Evolutionary conservation across 2,888 invertebrate species (phyloP).

Genomic region (Thecocarcelia acutangulata): DNA sequence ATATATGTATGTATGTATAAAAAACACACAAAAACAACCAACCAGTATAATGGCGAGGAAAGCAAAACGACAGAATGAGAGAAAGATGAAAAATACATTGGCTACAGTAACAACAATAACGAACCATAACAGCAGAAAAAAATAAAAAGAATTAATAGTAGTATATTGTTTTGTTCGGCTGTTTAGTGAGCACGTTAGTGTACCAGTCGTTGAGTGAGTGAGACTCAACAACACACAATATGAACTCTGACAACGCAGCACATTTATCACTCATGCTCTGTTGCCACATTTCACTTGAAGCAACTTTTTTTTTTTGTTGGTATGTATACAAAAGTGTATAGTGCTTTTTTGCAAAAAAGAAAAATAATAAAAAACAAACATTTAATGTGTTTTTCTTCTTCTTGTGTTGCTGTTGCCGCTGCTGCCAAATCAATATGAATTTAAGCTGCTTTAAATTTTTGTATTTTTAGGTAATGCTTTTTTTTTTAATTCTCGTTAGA

Average conservation of each 20-base stretch:
- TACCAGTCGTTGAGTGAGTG: conserved; percentile 25
- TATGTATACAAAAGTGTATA: conserved; percentile 47
- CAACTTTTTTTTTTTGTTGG: conserved; percentile 36
- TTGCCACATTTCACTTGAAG: conserved; percentile 70
- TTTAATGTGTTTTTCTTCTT: conserved; percentile 67
- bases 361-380: conserved; percentile 61
- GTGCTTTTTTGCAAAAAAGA: conserved; percentile 57
- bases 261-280: conserved; percentile 67
- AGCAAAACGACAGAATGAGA: conserved; percentile 47
- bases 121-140: conserved; percentile 43
- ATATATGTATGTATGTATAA: no score
- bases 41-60: conserved; percentile 23
- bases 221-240: conserved; percentile 51
- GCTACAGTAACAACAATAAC: conserved; percentile 64
- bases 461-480: conserved; percentile 63
- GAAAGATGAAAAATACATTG: conserved; percentile 47
- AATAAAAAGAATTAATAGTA: conserved; percentile 50
- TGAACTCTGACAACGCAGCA: conserved; percentile 69
- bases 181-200: conserved; percentile 13
- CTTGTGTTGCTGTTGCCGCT: conserved; percentile 45
- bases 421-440: conserved; percentile 68
- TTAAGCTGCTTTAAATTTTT: conserved; percentile 67
- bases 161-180: conserved; percentile 24
- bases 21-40: conserved; percentile 34
- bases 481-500: conserved; percentile 32